phyloP scores from a whole-genome alignment of 2,888 invertebrate species.

The Agapostemon virescens region DNA sequence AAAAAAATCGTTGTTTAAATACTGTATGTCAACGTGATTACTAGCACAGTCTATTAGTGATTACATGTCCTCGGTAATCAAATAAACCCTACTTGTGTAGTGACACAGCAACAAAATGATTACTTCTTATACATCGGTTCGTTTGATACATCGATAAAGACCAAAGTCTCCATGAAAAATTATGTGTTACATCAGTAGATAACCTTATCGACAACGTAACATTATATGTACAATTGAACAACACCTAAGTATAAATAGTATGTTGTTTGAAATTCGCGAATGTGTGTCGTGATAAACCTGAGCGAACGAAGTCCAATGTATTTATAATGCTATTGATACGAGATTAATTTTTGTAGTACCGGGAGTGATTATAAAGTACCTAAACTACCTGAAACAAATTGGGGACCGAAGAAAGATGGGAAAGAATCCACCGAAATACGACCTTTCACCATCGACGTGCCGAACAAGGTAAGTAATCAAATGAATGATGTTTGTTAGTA shows the following conservation, averaged over 20 bases:
- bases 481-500: neutral
- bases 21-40: too few species aligned
- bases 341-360: too few species aligned
- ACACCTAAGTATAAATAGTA: too few species aligned
- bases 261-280: neutral
- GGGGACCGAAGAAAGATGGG: conserved; percentile 82
- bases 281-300: neutral
- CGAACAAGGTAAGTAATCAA: conserved; percentile 82
- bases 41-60: too few species aligned
- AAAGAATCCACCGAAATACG: conserved; percentile 82
- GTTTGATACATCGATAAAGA: neutral
- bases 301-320: neutral
- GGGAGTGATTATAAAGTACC: conserved; percentile 54
- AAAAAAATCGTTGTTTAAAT: too few species aligned
- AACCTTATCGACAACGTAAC: conserved; percentile 5
- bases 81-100: too few species aligned
- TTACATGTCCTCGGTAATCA: too few species aligned
- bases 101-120: neutral
- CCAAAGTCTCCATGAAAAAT: neutral
- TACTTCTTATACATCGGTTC: neutral
- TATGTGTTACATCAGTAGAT: neutral
- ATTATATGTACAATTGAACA: neutral
- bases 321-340: neutral
- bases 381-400: conserved; percentile 81
- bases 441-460: conserved; percentile 84